Base-by-base conservation (phyloP, 1,140 invertebrate species). In the Trissolcus basalis region DNA sequence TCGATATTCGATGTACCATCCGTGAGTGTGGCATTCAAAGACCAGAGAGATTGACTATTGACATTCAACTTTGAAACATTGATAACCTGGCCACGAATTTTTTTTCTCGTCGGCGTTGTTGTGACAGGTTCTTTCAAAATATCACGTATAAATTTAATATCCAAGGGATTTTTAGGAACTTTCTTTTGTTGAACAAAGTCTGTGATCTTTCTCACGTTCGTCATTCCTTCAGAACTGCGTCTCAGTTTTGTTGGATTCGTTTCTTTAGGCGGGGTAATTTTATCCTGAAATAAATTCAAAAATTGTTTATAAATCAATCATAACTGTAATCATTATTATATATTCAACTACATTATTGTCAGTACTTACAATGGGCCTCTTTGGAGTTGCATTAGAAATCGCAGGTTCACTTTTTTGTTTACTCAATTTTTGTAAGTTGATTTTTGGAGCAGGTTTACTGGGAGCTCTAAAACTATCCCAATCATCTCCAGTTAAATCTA, bases 1-100 rank as follows among this genome's bases (percentile, higher is more conserved):
- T 86, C 77, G 14, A 87, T 59, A 39, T 44, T 81, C 49, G 68
- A 77, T 13, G 83, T 83, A 19, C 53, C 43, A 78, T 88, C 86
- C 10, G 58, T 75, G 27, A 87, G 64, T 11, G 68, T 77, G 54
- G 69, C 84, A 45, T 81, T 79, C 13, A 87, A 77, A 48, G 50
- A 56, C 85, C 86, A 85, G 2, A 27, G 19, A 27, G 19, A 27
- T 27, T 44, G 14, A 16, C 27, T 13, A 70, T 80, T 61, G 45
- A 77, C 69, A 51, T 79, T 55, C 15, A 87, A 44, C 49, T 80
- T 81, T 47, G 79, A 80, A 47, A 83, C 45, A 12, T 43, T 56
- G 9, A 70, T 43, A 9, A 68, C 27, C 60, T 55, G 53, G 8
- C 27, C 83, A 44, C 63, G 64, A 13, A 87, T 74, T 16, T 65